Percentiles rank a stretch among this genome's conserved stretches.
Conservation (phyloP, 1,140 invertebrate genomes). For the Parapsyche elsis region DNA sequence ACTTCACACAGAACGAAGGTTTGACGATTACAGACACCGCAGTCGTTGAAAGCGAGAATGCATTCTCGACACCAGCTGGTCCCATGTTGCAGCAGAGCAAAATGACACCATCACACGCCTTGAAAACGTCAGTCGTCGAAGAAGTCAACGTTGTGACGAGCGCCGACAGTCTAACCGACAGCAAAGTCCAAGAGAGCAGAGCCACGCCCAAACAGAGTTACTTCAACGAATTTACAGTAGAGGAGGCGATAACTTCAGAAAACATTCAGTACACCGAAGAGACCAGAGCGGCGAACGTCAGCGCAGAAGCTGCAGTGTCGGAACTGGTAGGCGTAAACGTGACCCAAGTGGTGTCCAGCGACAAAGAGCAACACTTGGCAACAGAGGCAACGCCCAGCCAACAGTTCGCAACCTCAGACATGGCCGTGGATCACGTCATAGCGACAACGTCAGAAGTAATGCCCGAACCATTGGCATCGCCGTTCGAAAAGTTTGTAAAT, state of each 20-base stretch:
- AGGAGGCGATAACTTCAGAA: slow-evolving; percentile 68
- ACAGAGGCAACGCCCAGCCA: slow-evolving; percentile 62
- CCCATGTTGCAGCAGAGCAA: slow-evolving; percentile 70
- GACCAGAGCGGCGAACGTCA: slow-evolving; percentile 59
- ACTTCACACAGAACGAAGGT: slow-evolving; percentile 46
- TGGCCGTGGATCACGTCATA: slow-evolving; percentile 47
- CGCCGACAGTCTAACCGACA: slow-evolving; percentile 63
- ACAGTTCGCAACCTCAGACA: slow-evolving; percentile 54
- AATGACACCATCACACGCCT: slow-evolving; percentile 65
- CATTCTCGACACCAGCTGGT: slow-evolving; percentile 64
- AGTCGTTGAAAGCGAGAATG: slow-evolving; percentile 70
- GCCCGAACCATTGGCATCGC: slow-evolving; percentile 32
- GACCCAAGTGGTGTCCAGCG: slow-evolving; percentile 67
- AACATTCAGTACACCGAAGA: slow-evolving; percentile 60
- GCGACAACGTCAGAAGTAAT: slow-evolving; percentile 48
- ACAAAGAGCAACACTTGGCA: slow-evolving; percentile 68
- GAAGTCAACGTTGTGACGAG: slow-evolving; percentile 69
- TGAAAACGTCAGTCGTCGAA: slow-evolving; percentile 71
- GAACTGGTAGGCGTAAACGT: slow-evolving; percentile 66
- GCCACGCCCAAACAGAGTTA: slow-evolving; percentile 66
- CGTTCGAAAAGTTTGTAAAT: slow-evolving; percentile 34
- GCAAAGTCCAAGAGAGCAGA: slow-evolving; percentile 58
- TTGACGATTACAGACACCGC: slow-evolving; percentile 62
- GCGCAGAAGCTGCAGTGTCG: slow-evolving; percentile 66
- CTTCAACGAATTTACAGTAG: slow-evolving; percentile 67